Conservation (phyloP, 2,888 invertebrate species). For the Melinaea menophilus region DNA sequence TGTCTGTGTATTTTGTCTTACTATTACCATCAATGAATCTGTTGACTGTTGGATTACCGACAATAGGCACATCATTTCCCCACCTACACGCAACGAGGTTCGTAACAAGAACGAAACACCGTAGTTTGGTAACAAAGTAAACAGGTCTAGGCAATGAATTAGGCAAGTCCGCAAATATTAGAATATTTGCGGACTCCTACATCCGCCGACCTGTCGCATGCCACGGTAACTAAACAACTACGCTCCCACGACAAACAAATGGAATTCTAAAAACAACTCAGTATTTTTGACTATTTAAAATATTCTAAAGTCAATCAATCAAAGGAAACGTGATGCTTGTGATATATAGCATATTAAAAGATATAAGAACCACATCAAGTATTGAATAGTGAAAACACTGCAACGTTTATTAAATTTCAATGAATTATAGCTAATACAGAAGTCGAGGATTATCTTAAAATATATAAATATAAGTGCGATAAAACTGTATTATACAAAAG, state of each 20-base stretch:
- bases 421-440: constrained; percentile 30
- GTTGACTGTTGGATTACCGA: no score
- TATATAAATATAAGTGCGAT: constrained; percentile 15
- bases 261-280: constrained; percentile 20
- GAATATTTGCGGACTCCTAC: constrained; percentile 75
- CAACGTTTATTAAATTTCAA: constrained; percentile 23
- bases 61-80: not conserved
- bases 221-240: constrained; percentile 47
- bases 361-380: no score
- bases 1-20: no score
- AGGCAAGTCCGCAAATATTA: constrained; percentile 49
- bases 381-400: constrained; percentile 1
- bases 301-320: no score
- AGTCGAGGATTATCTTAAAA: constrained; percentile 29
- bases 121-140: constrained; percentile 61
- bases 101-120: constrained; percentile 14
- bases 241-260: constrained; percentile 51
- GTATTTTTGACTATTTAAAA: not conserved
- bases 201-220: constrained; percentile 64
- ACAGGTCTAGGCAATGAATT: constrained; percentile 57
- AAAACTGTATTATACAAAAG: constrained; percentile 10
- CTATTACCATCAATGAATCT: no score
- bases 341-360: no score
- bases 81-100: constrained; percentile 6
- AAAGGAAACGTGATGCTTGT: no score